These are phyloP conservation scores for Paralichthys olivaceus DNA, from an alignment of 2,113 vertebrate species.

Conservation along the genomic window DNA sequence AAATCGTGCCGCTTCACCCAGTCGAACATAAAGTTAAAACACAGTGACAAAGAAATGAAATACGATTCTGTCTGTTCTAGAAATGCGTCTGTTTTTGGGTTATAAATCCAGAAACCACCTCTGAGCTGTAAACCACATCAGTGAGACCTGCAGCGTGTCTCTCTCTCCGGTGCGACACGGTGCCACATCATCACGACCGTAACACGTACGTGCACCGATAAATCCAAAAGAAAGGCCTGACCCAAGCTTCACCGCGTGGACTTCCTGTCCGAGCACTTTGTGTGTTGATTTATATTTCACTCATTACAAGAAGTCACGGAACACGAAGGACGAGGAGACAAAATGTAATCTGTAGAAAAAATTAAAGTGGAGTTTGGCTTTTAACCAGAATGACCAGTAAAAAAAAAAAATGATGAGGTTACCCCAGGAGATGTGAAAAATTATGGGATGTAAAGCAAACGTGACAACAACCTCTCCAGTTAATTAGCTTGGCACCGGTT, in stretches of 20 bases:
- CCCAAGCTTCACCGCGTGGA: constrained; percentile 17
- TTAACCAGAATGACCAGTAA: constrained; percentile 31
- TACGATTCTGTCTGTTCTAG: no score
- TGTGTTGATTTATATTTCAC: constrained; percentile 23
- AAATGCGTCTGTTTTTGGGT: no score
- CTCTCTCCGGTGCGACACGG: constrained; percentile 3
- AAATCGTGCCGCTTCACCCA: no score
- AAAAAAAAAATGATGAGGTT: constrained; percentile 28
- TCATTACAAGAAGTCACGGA: not conserved
- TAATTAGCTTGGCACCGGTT: constrained; percentile 52
- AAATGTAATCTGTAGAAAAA: constrained; percentile 6
- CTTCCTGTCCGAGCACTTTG: not conserved
- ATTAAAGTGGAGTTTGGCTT: constrained; percentile 10
- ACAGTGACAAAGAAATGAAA: no score
- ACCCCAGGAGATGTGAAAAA: constrained; percentile 34
- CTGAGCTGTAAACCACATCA: not conserved
- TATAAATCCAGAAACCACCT: not conserved
- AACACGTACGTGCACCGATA: constrained; percentile 27
- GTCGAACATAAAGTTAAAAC: no score
- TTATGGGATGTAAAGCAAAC: constrained; percentile 14
- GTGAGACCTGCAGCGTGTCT: not conserved
- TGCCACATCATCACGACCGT: constrained; percentile 22
- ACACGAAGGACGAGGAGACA: not conserved
- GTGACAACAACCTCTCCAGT: constrained; percentile 23
- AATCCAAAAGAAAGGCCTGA: constrained; percentile 14